Evolutionary conservation across 2,113 vertebrate genomes (phyloP), one percentile per base, ranked within the genome.

Genomic region (Arothron firmamentum): DNA sequence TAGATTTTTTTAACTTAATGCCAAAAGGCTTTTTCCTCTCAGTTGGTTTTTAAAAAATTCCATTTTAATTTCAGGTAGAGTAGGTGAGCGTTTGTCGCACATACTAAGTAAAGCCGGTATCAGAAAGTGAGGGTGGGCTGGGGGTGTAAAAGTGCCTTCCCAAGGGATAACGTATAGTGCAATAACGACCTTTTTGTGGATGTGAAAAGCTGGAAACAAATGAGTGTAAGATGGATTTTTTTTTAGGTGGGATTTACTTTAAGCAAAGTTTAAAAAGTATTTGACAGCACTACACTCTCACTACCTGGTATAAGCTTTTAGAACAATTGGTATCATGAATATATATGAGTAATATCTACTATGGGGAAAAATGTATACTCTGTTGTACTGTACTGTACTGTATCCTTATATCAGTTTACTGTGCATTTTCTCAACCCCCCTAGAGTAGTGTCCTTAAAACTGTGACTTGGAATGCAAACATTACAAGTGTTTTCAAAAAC

Each of bases 401-500:
- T 88, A 75, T 80, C 88, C 82, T 81, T 28, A 52, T 64, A 74
- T 87, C 11, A 78, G 88, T 89, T 90, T 88, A 85, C 87, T 82
- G 87, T 74, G 74, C 74, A 17, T 17, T n/a, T 47, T 49, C n/a
- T 49, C 47, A 19, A 18, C 46, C 74, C 64, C 79, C 79, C 82
- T 75, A 80, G 75, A 85, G 75, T 88, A 81, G 82, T 87, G 82
- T 88, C 85, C 87, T 87, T 64, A 49, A 88, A 88, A 90, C 90
- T 91, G 88, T 92, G 91, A 91, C 74, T 77, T 76, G 84, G 83
- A 87, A 88, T 90, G 81, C 86, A 90, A 86, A 83, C 90, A 86
- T 88, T 88, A 62, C 46, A 55, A 82, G 85, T 76, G 80, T 89
- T 90, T 83, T 75, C 75, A 78, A 82, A 76, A 86, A 84, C 78